phyloP scores from a whole-genome alignment of 2,113 vertebrate genomes.

The Notarius lentiginosus region DNA sequence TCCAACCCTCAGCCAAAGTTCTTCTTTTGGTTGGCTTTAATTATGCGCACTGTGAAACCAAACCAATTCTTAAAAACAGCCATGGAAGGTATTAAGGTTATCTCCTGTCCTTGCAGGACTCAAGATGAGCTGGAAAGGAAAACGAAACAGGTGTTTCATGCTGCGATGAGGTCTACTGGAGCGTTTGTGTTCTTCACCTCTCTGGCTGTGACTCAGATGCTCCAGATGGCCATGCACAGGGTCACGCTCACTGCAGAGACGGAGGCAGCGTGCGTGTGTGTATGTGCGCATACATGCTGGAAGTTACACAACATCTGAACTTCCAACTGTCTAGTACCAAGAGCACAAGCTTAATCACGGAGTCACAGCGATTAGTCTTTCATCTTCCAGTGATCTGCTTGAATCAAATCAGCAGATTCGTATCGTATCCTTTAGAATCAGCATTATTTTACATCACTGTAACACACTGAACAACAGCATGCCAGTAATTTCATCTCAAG shows the following conservation, averaged over 20 bases:
- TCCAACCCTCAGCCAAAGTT: not conserved
- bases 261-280: not conserved
- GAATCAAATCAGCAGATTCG: not conserved
- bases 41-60: not conserved
- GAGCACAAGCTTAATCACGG: not conserved
- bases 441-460: not conserved
- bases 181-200: not conserved
- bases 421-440: not conserved
- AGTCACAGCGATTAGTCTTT: not conserved
- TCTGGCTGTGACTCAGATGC: slow-evolving; percentile 15
- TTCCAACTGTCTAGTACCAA: not conserved
- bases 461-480: not conserved
- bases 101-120: not conserved
- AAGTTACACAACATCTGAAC: not conserved
- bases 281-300: not conserved
- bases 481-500: not conserved
- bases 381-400: not conserved
- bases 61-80: not conserved
- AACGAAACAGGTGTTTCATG: slow-evolving; percentile 23
- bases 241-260: not conserved
- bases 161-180: not conserved
- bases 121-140: not conserved
- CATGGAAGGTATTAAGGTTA: not conserved
- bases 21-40: not conserved
- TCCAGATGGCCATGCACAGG: slow-evolving; percentile 35